Evolutionary conservation across 2,113 vertebrate genomes (phyloP).

Genomic region (Misgurnus mizolepis): DNA sequence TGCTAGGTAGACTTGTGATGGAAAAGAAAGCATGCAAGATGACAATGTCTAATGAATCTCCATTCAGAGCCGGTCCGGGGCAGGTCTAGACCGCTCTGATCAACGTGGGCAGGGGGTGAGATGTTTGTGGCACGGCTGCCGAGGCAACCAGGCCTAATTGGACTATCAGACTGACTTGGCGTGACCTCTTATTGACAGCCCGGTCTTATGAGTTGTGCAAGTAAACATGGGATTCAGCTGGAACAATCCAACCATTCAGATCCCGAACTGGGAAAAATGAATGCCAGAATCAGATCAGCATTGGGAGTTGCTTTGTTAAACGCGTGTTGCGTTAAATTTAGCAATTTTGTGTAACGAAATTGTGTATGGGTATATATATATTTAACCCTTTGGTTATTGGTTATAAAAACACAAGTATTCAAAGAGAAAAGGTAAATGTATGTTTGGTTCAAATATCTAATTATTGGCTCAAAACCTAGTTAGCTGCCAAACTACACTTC

Average conservation of each 20-base stretch:
- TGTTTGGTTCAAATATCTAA: background rate
- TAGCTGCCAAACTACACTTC: background rate
- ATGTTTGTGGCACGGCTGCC: slow-evolving; percentile 52
- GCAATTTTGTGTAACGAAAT: background rate
- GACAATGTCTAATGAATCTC: slow-evolving; percentile 64
- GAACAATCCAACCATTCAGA: slow-evolving; percentile 49
- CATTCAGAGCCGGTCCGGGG: slow-evolving; percentile 50
- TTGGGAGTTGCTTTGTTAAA: background rate
- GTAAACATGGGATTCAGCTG: slow-evolving; percentile 42
- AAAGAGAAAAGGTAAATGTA: no score
- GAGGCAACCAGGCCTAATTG: slow-evolving; percentile 57
- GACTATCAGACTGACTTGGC: slow-evolving; percentile 51
- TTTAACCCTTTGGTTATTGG: no score
- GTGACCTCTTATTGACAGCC: slow-evolving; percentile 54
- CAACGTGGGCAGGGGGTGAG: slow-evolving; percentile 25
- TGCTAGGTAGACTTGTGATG: slow-evolving; percentile 54
- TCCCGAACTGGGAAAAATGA: background rate
- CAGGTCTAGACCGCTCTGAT: slow-evolving; percentile 34
- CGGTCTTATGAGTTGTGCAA: slow-evolving; percentile 42
- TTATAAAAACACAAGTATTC: no score
- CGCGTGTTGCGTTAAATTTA: background rate
- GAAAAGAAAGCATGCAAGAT: slow-evolving; percentile 64
- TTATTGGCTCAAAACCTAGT: background rate
- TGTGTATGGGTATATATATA: no score
- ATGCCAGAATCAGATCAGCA: background rate